Percentiles rank a stretch among this genome's conserved stretches.
Evolutionary conservation across 92 coral and sea anemone species (phyloP).

Genomic region (Pocillopora meandrina): DNA sequence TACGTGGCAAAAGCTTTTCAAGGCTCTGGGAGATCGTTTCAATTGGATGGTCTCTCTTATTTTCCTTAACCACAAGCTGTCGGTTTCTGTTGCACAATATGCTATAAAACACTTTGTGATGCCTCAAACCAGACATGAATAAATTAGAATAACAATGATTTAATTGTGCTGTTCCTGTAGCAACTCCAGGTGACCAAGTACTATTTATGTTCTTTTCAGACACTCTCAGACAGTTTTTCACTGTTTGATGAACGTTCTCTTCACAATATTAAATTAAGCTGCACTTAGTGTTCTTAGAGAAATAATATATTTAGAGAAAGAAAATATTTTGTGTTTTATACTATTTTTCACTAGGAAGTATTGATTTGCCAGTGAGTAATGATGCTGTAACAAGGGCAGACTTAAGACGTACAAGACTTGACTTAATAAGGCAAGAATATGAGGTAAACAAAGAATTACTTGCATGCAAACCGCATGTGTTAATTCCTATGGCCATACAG

Average conservation of each 20-base stretch:
- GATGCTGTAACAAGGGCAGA: conserved; percentile 87
- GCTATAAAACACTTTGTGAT: neutral
- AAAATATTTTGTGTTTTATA: neutral
- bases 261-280: neutral
- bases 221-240: neutral
- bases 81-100: neutral
- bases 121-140: neutral
- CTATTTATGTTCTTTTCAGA: conserved; percentile 22
- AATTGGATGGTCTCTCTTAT: neutral
- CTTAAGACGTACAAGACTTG: conserved; percentile 91
- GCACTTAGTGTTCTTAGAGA: neutral
- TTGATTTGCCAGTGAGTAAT: conserved; percentile 81
- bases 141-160: neutral
- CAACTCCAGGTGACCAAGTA: neutral
- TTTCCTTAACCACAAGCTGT: conserved; percentile 12
- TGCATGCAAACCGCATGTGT: conserved; percentile 3
- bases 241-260: neutral
- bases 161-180: conserved; percentile 4
- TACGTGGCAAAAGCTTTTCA: neutral
- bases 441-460: conserved; percentile 66
- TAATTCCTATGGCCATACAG: neutral
- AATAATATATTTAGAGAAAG: neutral
- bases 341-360: conserved; percentile 72
- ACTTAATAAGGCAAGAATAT: conserved; percentile 87
- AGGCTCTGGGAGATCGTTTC: neutral